These are phyloP conservation scores for Oscheius myriophilus DNA, from an alignment of 2,888 invertebrate genomes.

Conservation along the genomic window DNA sequence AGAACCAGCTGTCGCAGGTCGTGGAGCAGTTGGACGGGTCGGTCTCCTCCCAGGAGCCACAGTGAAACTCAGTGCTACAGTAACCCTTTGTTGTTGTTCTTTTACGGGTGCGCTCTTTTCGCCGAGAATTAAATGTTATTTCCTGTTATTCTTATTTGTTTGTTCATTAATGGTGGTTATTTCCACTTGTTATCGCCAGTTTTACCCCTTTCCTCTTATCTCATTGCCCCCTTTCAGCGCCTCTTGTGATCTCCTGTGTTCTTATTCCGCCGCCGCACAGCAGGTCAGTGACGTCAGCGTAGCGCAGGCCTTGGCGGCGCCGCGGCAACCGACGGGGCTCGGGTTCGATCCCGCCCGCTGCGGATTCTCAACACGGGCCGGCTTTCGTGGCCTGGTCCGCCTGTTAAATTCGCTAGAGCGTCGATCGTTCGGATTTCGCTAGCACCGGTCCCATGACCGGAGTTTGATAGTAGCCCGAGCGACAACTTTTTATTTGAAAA, in stretches of 20 bases:
- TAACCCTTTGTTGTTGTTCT: too few species aligned
- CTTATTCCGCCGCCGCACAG: not conserved
- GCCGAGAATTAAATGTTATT: too few species aligned
- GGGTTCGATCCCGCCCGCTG: slow-evolving; percentile 1
- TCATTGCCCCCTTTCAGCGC: too few species aligned
- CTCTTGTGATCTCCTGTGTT: not conserved
- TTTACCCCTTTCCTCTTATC: too few species aligned
- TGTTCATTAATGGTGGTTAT: too few species aligned
- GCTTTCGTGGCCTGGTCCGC: not conserved
- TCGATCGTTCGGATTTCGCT: slow-evolving; percentile 11
- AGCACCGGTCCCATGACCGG: slow-evolving; percentile 20
- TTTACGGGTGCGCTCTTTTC: too few species aligned
- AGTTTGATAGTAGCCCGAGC: slow-evolving; percentile 15
- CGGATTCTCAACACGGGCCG: slow-evolving; percentile 12
- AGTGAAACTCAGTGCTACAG: not conserved
- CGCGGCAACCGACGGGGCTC: not conserved
- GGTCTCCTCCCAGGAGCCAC: not conserved
- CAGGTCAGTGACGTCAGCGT: not conserved
- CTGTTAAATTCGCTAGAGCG: slow-evolving; percentile 13
- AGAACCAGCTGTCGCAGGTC: slow-evolving; percentile 23
- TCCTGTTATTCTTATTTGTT: too few species aligned
- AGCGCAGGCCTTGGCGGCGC: not conserved
- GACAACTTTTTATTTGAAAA: not conserved
- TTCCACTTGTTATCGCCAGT: too few species aligned
- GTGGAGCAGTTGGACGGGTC: slow-evolving; percentile 20